Percentiles rank a stretch among this genome's conserved stretches.
phyloP scores from a whole-genome alignment of 2,888 invertebrate species.

The Zelleria hepariella region DNA sequence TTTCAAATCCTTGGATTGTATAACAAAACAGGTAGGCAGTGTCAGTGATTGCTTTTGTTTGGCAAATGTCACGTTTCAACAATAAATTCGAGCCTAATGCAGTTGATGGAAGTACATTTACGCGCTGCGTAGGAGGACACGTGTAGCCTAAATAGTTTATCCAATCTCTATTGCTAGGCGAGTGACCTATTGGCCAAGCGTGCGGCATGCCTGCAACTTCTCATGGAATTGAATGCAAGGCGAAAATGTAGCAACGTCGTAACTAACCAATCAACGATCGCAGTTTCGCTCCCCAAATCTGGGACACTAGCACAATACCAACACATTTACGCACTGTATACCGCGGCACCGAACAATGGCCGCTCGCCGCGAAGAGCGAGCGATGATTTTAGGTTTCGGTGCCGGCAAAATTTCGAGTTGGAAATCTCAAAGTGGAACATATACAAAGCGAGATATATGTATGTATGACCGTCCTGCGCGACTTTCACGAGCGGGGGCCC shows the following conservation, averaged over 20 bases:
- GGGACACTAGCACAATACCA: conserved; percentile 53
- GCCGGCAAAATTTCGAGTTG: conserved; percentile 54
- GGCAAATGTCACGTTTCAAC: not conserved
- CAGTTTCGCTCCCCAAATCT: conserved; percentile 62
- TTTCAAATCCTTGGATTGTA: not conserved
- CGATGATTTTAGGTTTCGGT: conserved; percentile 48
- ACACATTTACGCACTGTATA: conserved; percentile 41
- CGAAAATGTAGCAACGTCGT: conserved; percentile 63
- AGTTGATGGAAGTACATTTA: not conserved
- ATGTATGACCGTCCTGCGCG: conserved; percentile 59
- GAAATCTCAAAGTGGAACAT: conserved; percentile 55
- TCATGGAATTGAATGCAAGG: conserved; percentile 66
- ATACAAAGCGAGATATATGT: conserved; percentile 62
- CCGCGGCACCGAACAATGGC: conserved; percentile 41
- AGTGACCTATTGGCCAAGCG: conserved; percentile 51
- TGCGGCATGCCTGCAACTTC: conserved; percentile 56
- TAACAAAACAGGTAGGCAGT: not conserved
- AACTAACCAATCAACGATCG: conserved; percentile 61
- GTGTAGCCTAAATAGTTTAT: conserved; percentile 3
- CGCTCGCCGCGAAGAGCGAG: conserved; percentile 41
- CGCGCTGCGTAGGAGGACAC: not conserved
- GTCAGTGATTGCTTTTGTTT: not conserved
- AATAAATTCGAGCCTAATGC: not conserved
- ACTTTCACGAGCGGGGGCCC: conserved; percentile 68
- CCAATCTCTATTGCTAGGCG: conserved; percentile 20